These are phyloP conservation scores for Perca flavescens DNA, from an alignment of 2,113 vertebrate genomes.

Conservation along the genomic window DNA sequence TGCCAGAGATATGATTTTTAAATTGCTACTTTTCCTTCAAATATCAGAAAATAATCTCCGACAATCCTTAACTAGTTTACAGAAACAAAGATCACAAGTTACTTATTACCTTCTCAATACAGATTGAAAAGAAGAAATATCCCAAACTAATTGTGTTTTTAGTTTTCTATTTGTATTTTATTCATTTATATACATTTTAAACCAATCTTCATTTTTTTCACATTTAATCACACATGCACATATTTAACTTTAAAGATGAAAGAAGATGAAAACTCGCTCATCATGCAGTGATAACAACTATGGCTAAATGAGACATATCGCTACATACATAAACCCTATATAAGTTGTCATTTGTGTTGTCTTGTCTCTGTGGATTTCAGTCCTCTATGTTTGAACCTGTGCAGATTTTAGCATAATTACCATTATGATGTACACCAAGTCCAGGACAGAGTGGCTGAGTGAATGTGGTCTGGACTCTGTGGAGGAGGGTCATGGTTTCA, in stretches of 20 bases:
- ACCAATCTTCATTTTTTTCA: not conserved
- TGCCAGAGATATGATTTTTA: not conserved
- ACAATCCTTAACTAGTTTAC: not conserved
- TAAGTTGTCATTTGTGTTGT: too few relatives aligned
- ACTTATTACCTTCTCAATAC: not conserved
- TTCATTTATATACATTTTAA: not conserved
- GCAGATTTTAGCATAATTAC: not conserved
- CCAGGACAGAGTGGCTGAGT: conserved; percentile 13
- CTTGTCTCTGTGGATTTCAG: not conserved
- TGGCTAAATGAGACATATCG: too few relatives aligned
- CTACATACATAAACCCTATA: not conserved
- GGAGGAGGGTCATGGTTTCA: not conserved
- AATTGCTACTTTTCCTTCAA: not conserved
- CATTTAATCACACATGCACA: not conserved
- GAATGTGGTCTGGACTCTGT: conserved; percentile 39
- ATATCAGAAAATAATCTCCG: not conserved
- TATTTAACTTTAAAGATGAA: not conserved
- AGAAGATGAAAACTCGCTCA: not conserved
- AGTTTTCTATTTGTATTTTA: not conserved
- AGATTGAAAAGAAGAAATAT: not conserved
- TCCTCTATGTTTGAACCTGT: not conserved
- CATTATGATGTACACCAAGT: rapidly evolving
- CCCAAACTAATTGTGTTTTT: too few relatives aligned
- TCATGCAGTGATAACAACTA: not conserved
- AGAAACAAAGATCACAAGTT: not conserved